Evolutionary conservation across 2,888 invertebrate genomes (phyloP).

Genomic region (Agelastica alni): DNA sequence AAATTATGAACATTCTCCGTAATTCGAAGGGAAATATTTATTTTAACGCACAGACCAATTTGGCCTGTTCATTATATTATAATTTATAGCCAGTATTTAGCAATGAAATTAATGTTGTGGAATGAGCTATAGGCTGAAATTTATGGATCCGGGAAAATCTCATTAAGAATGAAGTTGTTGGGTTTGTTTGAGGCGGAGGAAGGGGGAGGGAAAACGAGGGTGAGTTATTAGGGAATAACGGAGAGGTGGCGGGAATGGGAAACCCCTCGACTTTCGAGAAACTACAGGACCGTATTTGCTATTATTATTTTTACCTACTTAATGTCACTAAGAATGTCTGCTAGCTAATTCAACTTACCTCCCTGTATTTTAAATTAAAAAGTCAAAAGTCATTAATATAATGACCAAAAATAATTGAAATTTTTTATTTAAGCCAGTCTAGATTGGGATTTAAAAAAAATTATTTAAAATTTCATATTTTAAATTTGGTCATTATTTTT

Average conservation of each 20-base stretch:
- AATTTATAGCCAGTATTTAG: conserved; percentile 59
- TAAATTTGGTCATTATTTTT: too few relatives aligned
- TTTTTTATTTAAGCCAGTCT: too few relatives aligned
- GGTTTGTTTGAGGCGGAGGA: conserved; percentile 54
- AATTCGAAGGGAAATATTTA: conserved; percentile 25
- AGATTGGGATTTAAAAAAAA: too few relatives aligned
- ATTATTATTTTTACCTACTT: too few relatives aligned
- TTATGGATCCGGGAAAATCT: conserved; percentile 60
- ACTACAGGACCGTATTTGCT: not conserved
- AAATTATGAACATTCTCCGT: not conserved
- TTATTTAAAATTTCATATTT: too few relatives aligned
- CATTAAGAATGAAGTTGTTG: conserved; percentile 60
- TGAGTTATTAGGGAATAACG: conserved; percentile 19
- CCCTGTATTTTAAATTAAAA: too few relatives aligned
- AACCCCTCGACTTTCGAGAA: conserved; percentile 10
- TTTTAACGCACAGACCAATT: conserved; percentile 55
- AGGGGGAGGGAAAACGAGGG: too few relatives aligned
- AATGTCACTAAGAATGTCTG: too few relatives aligned
- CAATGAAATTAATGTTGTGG: conserved; percentile 60
- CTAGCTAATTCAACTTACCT: too few relatives aligned
- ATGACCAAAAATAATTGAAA: too few relatives aligned
- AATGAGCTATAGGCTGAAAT: conserved; percentile 59
- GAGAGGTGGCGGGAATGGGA: conserved; percentile 26
- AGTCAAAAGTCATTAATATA: too few relatives aligned
- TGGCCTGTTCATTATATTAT: conserved; percentile 57